Percentiles rank a stretch among this genome's conserved stretches.
Conservation (phyloP, 2,888 invertebrate genomes). For the Latrodectus elegans region DNA sequence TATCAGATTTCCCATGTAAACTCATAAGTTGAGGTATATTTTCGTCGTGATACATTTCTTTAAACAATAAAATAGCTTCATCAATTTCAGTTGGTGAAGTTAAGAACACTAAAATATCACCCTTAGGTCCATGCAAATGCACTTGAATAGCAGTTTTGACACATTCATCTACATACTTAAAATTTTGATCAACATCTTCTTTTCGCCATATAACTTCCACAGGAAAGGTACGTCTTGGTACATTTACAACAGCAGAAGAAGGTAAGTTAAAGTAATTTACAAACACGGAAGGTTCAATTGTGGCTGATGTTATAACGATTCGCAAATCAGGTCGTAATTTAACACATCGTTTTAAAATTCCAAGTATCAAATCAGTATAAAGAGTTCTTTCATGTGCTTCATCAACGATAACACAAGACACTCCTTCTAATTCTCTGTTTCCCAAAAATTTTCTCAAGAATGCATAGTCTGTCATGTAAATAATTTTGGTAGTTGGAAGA, state of each 20-base stretch:
- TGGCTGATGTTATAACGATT: conserved; percentile 75
- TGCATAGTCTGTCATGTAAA: conserved; percentile 75
- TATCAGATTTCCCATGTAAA: conserved; percentile 72
- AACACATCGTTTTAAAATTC: conserved; percentile 74
- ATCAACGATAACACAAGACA: conserved; percentile 74
- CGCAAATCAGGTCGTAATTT: conserved; percentile 72
- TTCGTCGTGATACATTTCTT: conserved; percentile 24
- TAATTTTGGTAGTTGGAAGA: conserved; percentile 72
- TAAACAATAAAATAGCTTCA: conserved; percentile 70
- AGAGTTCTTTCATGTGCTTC: conserved; percentile 76
- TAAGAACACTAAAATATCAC: conserved; percentile 73
- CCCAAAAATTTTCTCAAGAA: conserved; percentile 74
- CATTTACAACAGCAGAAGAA: conserved; percentile 72
- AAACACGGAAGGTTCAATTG: conserved; percentile 74
- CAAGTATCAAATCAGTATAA: conserved; percentile 75
- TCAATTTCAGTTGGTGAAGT: conserved; percentile 73
- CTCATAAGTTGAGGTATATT: conserved; percentile 26
- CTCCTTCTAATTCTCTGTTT: conserved; percentile 72
- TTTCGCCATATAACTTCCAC: conserved; percentile 73
- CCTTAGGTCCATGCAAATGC: conserved; percentile 71
- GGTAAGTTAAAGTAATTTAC: conserved; percentile 72
- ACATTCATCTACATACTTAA: conserved; percentile 71
- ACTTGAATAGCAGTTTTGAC: conserved; percentile 73
- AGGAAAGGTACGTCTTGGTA: conserved; percentile 74
- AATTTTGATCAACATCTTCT: conserved; percentile 67